phyloP scores from a whole-genome alignment of 1,140 invertebrate genomes.

The Brachionus rubens region DNA sequence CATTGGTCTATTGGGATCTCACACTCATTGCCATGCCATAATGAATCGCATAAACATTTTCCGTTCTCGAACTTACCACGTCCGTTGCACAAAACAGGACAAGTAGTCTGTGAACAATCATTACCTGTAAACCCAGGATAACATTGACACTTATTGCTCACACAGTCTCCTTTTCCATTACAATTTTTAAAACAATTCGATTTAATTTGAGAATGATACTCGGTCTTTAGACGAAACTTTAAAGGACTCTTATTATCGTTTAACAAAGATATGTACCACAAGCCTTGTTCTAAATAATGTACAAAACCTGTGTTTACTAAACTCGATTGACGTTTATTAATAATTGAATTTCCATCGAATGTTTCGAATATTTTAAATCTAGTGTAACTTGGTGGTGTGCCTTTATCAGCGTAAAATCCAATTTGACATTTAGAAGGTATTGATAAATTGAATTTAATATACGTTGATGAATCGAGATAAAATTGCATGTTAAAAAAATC shows the following conservation, averaged over 20 bases:
- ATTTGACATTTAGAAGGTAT: neutral
- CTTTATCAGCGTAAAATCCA: conserved; percentile 28
- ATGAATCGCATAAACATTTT: conserved; percentile 55
- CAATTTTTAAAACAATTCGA: conserved; percentile 90
- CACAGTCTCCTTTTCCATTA: conserved; percentile 89
- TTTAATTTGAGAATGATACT: neutral
- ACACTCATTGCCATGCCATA: conserved; percentile 60
- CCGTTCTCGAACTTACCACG: conserved; percentile 57
- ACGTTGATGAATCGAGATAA: conserved; percentile 10
- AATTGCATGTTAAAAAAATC: conserved; percentile 39
- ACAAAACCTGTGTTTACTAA: conserved; percentile 25
- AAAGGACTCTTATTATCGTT: conserved; percentile 28
- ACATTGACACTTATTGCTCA: conserved; percentile 84
- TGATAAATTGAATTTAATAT: conserved; percentile 33
- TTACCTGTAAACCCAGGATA: conserved; percentile 94
- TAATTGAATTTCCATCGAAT: neutral
- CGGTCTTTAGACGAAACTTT: conserved; percentile 15
- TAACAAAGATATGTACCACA: conserved; percentile 40
- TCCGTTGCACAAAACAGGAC: conserved; percentile 67
- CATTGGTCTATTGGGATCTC: conserved; percentile 54
- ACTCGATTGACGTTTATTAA: neutral
- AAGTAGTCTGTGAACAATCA: conserved; percentile 79
- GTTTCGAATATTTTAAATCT: conserved; percentile 31
- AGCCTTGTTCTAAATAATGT: conserved; percentile 18
- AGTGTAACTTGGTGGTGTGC: conserved; percentile 4